Evolutionary conservation across 1,140 invertebrate genomes (phyloP), one percentile per base, ranked within the genome.

Genomic region (Calephelis virginiensis): DNA sequence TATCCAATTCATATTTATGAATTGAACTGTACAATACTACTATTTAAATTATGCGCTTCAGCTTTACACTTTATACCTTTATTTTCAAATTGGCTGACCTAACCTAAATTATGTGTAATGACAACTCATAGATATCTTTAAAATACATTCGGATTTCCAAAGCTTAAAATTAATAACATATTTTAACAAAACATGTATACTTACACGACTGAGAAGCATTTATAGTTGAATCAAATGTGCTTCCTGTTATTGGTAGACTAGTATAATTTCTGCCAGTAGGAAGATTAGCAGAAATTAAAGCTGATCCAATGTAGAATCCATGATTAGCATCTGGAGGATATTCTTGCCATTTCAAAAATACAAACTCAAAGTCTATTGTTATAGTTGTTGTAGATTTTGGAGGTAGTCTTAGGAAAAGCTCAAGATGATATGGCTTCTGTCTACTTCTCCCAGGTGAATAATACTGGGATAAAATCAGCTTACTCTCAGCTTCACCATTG

Each of bases 291-390:
- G 95, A 95, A 14, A 99, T 93, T 43, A 98, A 92, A 38, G 98
- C 95, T 47, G 97, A 95, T 7, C 96, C 96, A 83, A 98, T 94
- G 80, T 98, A 98, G 92, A 98, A 99, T 0, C 98, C 99, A 92
- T 99, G 98, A 94, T 99, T 99, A 4, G 98, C 98, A 94, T 99
- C 99, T 3, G 99, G 98, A 47, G 98, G 98, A 92, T 99, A 99
- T 91, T 99, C 98, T 80, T 98, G 97, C 98, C 98, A 99, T 89
- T 99, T 99, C 1, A 99, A 92, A 82, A 99, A 98, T 28, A 97
- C 95, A 89, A 97, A 97, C 85, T 99, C 97, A 92, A 99, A 98
- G 75, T 98, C 95, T 66, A 99, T 94, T 10, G 94, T 96, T 59
- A 99, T 93, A 69, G 95, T 94, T 4, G 96, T 97, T 0, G 95